Percentiles rank a stretch among this genome's conserved stretches.
Evolutionary conservation across 1,140 invertebrate genomes (phyloP).

Genomic region (Papilio xuthus): DNA sequence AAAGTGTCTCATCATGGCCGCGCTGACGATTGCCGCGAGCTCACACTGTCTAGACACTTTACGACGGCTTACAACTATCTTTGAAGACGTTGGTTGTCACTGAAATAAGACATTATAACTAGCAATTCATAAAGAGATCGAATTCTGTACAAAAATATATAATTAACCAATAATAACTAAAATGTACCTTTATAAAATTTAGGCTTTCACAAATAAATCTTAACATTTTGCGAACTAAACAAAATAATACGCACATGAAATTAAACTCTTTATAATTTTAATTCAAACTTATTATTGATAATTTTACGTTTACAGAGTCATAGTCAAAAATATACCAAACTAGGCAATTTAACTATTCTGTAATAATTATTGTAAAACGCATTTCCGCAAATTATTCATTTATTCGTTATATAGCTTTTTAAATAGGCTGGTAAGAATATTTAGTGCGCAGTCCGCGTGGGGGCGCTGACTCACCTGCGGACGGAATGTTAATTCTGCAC

Average conservation of each 20-base stretch:
- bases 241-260: too few species aligned
- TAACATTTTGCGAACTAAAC: too few species aligned
- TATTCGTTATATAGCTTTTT: not conserved
- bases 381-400: not conserved
- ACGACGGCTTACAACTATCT: not conserved
- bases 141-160: too few species aligned
- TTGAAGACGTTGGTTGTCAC: not conserved
- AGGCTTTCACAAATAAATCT: too few species aligned
- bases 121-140: not conserved
- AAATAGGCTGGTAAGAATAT: not conserved
- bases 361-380: too few species aligned
- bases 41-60: constrained; percentile 9
- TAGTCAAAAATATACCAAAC: too few species aligned
- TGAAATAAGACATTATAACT: not conserved
- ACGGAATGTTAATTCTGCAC: constrained; percentile 1
- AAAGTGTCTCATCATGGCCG: not conserved
- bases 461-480: not conserved
- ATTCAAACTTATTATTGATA: too few species aligned
- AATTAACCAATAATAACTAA: too few species aligned
- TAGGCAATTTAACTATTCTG: not conserved
- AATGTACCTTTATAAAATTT: too few species aligned
- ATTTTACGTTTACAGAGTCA: not conserved
- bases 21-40: not conserved
- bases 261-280: too few species aligned
- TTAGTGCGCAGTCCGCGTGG: not conserved